Evolutionary conservation across 2,797 vertebrate species (phyloP).

Genomic region (Eulemur rubriventer): DNA sequence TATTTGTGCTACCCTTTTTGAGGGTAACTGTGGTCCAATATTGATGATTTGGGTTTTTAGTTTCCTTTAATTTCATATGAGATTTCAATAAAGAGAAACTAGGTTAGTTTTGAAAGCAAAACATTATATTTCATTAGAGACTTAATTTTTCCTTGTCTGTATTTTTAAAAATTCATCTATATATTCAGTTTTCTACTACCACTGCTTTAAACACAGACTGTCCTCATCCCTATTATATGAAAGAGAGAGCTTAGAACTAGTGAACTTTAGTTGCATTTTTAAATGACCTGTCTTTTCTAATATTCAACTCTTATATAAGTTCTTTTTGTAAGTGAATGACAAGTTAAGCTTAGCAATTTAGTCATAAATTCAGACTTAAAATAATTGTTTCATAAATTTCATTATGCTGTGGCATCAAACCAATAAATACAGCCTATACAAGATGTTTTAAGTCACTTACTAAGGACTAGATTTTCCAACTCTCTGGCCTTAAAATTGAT

Average conservation of each 20-base stretch:
- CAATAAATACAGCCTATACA: constrained; percentile 24
- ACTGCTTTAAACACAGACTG: neutral
- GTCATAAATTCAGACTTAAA: constrained; percentile 53
- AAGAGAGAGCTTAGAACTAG: neutral
- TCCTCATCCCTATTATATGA: neutral
- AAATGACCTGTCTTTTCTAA: constrained; percentile 38
- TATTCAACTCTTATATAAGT: neutral
- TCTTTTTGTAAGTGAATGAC: constrained; percentile 13
- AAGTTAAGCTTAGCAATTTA: constrained; percentile 49
- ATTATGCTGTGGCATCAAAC: neutral
- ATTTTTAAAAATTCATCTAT: neutral
- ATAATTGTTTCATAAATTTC: constrained; percentile 56
- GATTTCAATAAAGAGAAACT: neutral
- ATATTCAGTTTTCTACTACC: neutral
- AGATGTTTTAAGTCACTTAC: constrained; percentile 44
- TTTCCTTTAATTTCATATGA: neutral
- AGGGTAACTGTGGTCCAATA: neutral
- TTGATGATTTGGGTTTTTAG: neutral
- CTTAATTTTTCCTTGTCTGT: neutral
- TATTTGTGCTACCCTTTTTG: neutral
- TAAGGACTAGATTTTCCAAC: constrained; percentile 62
- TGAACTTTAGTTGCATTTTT: neutral
- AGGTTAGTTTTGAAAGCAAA: constrained; percentile 18
- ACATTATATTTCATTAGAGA: neutral
- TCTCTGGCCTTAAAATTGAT: constrained; percentile 69